phyloP scores from a whole-genome alignment of 2,797 vertebrate species.

The Meriones psammophilus region DNA sequence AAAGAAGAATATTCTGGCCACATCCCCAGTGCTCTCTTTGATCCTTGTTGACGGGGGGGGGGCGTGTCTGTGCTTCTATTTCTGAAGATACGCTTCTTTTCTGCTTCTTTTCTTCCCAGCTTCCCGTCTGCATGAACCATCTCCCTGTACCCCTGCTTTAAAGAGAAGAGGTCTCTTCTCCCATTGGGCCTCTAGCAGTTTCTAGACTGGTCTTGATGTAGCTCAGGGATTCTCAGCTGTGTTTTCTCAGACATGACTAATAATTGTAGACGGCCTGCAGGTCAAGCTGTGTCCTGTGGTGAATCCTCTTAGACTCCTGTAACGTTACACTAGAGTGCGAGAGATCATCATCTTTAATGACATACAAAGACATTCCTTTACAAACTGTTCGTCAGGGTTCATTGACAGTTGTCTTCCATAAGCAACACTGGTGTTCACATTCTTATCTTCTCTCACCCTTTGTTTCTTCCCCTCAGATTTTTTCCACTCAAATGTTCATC shows the following conservation, averaged over 20 bases:
- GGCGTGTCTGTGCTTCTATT: fast-evolving
- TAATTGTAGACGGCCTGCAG: neutral
- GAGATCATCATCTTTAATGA: neutral
- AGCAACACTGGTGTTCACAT: neutral
- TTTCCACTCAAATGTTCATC: neutral
- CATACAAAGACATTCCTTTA: neutral
- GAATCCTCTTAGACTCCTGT: neutral
- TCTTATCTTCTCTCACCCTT: neutral
- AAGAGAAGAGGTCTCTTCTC: neutral
- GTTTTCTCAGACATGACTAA: neutral
- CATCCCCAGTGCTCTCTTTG: neutral
- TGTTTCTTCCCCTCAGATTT: neutral
- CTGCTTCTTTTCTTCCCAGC: neutral
- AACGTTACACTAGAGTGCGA: fast-evolving
- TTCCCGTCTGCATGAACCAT: neutral
- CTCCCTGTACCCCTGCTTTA: neutral
- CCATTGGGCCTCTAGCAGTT: neutral
- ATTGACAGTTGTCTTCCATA: neutral
- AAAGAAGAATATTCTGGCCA: neutral
- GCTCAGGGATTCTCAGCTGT: neutral
- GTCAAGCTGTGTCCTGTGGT: neutral
- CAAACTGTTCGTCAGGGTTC: neutral
- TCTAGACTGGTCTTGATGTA: neutral
- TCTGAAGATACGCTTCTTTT: neutral
- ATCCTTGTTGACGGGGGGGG: neutral